Conservation (phyloP, 2,888 invertebrate species). For the Sarcophaga variegata region DNA sequence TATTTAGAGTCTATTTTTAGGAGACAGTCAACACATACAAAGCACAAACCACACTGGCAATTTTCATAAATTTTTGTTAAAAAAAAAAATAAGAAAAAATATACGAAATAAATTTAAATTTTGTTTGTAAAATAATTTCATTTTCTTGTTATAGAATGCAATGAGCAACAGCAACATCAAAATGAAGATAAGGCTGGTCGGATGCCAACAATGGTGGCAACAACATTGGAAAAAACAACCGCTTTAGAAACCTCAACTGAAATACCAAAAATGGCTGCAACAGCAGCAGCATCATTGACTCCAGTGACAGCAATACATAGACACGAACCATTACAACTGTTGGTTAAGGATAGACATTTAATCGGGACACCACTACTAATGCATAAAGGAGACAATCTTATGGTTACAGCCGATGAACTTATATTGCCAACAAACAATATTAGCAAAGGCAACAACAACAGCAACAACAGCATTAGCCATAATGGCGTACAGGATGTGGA, state of each 20-base stretch:
- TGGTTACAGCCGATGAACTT: slow-evolving; percentile 78
- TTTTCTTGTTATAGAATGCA: slow-evolving; percentile 57
- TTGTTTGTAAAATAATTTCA: slow-evolving; percentile 38
- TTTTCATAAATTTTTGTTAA: slow-evolving; percentile 64
- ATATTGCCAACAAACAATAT: slow-evolving; percentile 69
- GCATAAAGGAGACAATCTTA: slow-evolving; percentile 80
- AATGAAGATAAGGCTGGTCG: slow-evolving; percentile 54
- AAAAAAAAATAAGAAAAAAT: not conserved
- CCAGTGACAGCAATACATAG: slow-evolving; percentile 70
- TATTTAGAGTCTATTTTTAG: slow-evolving; percentile 37
- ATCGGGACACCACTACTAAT: slow-evolving; percentile 80
- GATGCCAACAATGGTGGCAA: slow-evolving; percentile 30
- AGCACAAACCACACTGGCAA: slow-evolving; percentile 7
- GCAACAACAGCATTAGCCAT: slow-evolving; percentile 24
- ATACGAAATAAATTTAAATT: slow-evolving; percentile 61
- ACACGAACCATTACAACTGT: slow-evolving; percentile 77
- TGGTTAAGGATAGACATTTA: slow-evolving; percentile 79
- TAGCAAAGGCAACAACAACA: slow-evolving; percentile 47
- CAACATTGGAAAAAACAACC: slow-evolving; percentile 29
- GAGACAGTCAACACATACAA: slow-evolving; percentile 8
- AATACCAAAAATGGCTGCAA: slow-evolving; percentile 31
- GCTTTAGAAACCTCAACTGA: slow-evolving; percentile 39
- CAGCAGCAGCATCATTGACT: slow-evolving; percentile 46
- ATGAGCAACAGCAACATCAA: slow-evolving; percentile 23
- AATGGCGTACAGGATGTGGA: slow-evolving; percentile 1